phyloP scores from a whole-genome alignment of 2,797 vertebrate genomes.

The Arnoldichthys spilopterus region DNA sequence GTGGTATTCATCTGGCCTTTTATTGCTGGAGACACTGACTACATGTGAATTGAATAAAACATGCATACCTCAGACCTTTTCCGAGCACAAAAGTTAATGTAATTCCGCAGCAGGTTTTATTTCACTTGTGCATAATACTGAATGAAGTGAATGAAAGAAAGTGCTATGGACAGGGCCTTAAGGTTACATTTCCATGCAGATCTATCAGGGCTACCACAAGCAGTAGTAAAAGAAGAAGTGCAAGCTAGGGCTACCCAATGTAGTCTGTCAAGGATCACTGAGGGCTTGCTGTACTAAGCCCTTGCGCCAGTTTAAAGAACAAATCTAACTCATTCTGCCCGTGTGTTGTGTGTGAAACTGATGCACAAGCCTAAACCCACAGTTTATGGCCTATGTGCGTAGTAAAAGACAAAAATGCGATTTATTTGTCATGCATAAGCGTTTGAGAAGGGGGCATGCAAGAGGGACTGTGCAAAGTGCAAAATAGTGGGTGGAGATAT shows the following conservation, averaged over 20 bases:
- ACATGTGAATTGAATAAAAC: conserved; percentile 5
- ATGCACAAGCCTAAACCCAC: no score
- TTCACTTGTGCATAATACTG: conserved; percentile 14
- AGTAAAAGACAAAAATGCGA: no score
- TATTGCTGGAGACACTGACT: conserved; percentile 14
- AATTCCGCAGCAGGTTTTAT: conserved; percentile 23
- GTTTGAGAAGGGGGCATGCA: no score
- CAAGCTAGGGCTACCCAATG: background rate
- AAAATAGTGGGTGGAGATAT: no score
- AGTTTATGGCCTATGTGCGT: no score
- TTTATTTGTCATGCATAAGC: no score
- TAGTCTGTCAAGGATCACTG: background rate
- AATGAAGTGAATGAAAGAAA: conserved; percentile 22
- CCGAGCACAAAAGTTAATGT: background rate
- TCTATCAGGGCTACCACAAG: background rate
- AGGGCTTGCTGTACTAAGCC: background rate
- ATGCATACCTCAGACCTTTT: conserved; percentile 14
- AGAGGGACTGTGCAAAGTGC: no score
- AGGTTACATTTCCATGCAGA: background rate
- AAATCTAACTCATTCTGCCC: no score
- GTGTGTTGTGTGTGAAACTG: no score
- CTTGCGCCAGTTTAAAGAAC: no score
- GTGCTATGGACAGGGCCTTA: background rate
- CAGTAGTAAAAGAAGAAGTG: background rate
- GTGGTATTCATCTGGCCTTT: background rate